Base-by-base conservation (phyloP, 2,888 invertebrate genomes). In the Andrena dorsata region DNA sequence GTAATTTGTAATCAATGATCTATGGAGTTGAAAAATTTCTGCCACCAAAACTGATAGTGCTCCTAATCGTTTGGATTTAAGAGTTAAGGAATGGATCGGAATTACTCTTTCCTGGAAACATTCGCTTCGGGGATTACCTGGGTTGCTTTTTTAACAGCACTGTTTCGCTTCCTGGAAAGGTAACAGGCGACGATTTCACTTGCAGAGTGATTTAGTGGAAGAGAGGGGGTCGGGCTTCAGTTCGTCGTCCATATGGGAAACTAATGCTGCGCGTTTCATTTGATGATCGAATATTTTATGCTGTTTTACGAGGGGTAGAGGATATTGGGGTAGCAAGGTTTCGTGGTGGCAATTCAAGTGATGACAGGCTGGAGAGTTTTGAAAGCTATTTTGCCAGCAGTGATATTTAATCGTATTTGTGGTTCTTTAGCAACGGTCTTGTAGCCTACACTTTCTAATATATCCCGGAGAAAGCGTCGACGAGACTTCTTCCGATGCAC, bases 401-500 rank as follows among this genome's bases (percentile, higher is more conserved):
- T n/a, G 60, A 20, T 60, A 35, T 73, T 81, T 65, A 76, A 65
- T 68, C 68, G 68, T 56, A 68, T 81, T 81, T 69, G 64, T 69
- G 30, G 68, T 60, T 80, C 75, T 80, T 76, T 28, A 82, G 47
- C 69, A 20, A 65, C 69, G 60, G 53, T 65, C 51, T 76, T 73
- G 49, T 72, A 76, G 76, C 35, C 78, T 72, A 58, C 79, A 83
- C 86, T 86, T 86, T 86, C 82, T 86, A 86, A 86, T 82, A 86
- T 84, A 77, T 86, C 75, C 63, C 64, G 76, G 84, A 86, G 86
- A 86, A 86, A 86, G 86, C 86, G 84, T 66, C 70, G 74, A 70
- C 58, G 26, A 56, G 63, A 68, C 61, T 71, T 69, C 73, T 79
- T 86, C 58, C 30, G 69, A 78, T 65, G 58, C 60, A 61, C 23